These are phyloP conservation scores for Alethe castanea DNA, from an alignment of 2,113 vertebrate genomes.

Conservation along the genomic window DNA sequence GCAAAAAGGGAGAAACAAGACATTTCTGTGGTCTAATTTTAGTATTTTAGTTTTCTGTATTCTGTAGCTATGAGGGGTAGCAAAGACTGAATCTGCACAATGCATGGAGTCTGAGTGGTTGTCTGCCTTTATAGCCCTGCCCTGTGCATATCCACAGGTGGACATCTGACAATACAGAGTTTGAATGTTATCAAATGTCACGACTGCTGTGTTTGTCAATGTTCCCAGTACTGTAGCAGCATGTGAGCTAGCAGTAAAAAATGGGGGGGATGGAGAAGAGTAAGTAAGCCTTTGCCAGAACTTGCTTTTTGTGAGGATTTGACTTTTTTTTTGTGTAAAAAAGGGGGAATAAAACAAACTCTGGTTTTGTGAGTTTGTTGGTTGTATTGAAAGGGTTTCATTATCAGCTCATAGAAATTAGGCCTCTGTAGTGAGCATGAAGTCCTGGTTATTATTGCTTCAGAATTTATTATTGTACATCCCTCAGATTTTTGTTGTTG, in stretches of 20 bases:
- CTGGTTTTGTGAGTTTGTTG: background rate
- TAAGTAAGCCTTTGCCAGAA: background rate
- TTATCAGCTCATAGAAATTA: background rate
- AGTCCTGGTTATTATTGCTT: background rate
- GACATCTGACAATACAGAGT: background rate
- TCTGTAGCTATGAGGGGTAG: background rate
- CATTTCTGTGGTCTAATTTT: background rate
- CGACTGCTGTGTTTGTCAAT: background rate
- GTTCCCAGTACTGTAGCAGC: background rate
- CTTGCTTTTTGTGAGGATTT: background rate
- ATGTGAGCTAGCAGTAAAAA: background rate
- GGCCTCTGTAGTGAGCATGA: background rate
- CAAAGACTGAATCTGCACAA: background rate
- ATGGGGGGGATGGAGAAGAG: fast-evolving
- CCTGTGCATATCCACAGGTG: background rate
- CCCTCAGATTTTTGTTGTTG: background rate
- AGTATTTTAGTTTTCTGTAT: background rate
- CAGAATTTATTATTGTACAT: background rate
- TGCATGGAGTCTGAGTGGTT: background rate
- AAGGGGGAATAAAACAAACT: background rate
- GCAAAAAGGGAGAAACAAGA: background rate
- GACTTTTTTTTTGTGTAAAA: background rate
- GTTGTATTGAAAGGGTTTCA: background rate
- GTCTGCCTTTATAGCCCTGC: background rate
- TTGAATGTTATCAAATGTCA: background rate